phyloP scores from a whole-genome alignment of 2,797 vertebrate genomes.

The Pelodytes ibericus region DNA sequence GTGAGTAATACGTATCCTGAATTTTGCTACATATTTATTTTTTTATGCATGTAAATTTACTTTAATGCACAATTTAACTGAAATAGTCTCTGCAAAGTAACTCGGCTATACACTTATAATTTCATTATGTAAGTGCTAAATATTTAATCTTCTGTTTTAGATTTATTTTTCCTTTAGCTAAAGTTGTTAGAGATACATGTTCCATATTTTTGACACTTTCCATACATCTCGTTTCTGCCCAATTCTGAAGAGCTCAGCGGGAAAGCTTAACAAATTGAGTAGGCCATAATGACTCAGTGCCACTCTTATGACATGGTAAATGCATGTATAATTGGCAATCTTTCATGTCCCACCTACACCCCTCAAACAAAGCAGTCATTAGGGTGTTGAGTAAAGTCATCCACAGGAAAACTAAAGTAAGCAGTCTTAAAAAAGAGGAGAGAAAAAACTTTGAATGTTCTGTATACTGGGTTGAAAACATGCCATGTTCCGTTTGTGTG shows the following conservation, averaged over 20 bases:
- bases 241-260: background rate
- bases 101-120: no score
- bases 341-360: conserved; percentile 17
- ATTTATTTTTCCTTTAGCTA: background rate
- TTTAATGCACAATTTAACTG: no score
- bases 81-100: no score
- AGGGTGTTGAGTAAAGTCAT: background rate
- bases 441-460: no score
- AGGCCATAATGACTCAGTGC: conserved; percentile 1
- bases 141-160: background rate
- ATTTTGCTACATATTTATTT: no score
- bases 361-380: background rate
- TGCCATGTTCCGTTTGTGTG: no score
- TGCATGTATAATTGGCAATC: conserved; percentile 15
- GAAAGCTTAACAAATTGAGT: conserved; percentile 20
- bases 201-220: background rate
- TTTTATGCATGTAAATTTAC: no score
- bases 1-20: no score
- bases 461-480: no score
- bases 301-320: conserved; percentile 8
- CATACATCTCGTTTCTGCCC: conserved; percentile 13
- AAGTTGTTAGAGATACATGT: background rate
- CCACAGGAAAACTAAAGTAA: background rate
- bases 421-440: background rate
- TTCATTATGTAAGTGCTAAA: background rate